These are phyloP conservation scores for Drosophila auraria DNA, from an alignment of 1,140 invertebrate genomes.

Conservation along the genomic window DNA sequence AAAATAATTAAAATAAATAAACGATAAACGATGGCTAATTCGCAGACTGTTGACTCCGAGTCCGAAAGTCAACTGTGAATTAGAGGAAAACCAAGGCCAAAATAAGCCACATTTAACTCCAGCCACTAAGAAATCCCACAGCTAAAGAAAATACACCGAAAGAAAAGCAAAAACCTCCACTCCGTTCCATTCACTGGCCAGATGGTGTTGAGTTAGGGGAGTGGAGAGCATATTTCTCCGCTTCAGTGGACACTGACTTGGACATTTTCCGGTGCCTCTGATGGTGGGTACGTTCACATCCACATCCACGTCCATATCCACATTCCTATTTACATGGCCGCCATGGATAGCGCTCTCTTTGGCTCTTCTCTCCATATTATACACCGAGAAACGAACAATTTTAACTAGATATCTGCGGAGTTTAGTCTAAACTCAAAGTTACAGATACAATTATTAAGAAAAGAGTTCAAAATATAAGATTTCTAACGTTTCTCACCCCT, in stretches of 20 bases:
- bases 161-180: slow-evolving; percentile 9
- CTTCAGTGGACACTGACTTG: slow-evolving; percentile 76
- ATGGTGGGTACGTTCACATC: slow-evolving; percentile 46
- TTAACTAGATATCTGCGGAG: neutral
- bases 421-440: neutral
- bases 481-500: neutral
- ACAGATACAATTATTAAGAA: neutral
- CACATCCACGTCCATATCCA: slow-evolving; percentile 37
- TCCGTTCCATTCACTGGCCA: slow-evolving; percentile 41
- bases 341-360: slow-evolving; percentile 3
- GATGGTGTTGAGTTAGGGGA: slow-evolving; percentile 5
- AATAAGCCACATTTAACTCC: slow-evolving; percentile 21
- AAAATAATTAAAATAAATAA: slow-evolving; percentile 83
- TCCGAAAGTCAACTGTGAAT: slow-evolving; percentile 26
- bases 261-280: slow-evolving; percentile 60
- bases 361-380: slow-evolving; percentile 32
- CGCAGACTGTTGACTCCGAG: slow-evolving; percentile 32
- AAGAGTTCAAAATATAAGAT: neutral
- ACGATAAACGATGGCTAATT: slow-evolving; percentile 51
- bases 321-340: slow-evolving; percentile 54
- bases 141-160: slow-evolving; percentile 14
- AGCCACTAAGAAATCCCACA: slow-evolving; percentile 37
- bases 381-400: slow-evolving; percentile 1
- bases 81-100: neutral
- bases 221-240: slow-evolving; percentile 35